Percentiles rank a stretch among this genome's conserved stretches.
Evolutionary conservation across 2,113 vertebrate genomes (phyloP).

Genomic region (Eptesicus fuscus): DNA sequence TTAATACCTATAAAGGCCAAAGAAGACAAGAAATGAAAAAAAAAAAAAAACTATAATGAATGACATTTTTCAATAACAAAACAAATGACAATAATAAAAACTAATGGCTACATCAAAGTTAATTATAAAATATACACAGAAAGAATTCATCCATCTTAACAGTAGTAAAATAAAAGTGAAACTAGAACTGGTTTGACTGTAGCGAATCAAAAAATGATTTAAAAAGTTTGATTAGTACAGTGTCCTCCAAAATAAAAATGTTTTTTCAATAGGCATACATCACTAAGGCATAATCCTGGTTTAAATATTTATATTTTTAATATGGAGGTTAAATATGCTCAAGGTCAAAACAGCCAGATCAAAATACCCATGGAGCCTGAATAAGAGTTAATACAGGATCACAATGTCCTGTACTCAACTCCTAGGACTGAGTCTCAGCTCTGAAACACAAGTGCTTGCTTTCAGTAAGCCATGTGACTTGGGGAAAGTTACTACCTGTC

Average conservation of each 20-base stretch:
- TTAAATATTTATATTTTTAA: not conserved
- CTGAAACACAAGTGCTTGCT: not conserved
- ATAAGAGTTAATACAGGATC: not conserved
- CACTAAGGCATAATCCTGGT: not conserved
- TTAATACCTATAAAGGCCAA: not conserved
- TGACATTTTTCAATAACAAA: not conserved
- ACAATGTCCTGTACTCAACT: not conserved
- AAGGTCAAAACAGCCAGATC: not conserved
- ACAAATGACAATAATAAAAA: conserved; percentile 2
- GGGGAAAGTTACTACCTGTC: not conserved
- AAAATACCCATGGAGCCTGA: not conserved
- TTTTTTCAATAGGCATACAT: not conserved
- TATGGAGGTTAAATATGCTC: not conserved
- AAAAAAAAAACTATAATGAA: not conserved
- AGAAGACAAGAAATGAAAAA: not conserved
- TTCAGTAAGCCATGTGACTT: not conserved
- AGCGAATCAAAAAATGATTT: not conserved
- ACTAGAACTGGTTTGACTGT: not conserved
- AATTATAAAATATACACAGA: not conserved
- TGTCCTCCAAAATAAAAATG: not conserved
- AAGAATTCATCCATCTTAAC: not conserved
- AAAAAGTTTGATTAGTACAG: not conserved
- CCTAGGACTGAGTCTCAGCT: not conserved
- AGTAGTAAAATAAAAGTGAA: not conserved
- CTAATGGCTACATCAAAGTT: not conserved